Conservation (phyloP, 1,140 invertebrate species). For the Amphibalanus amphitrite region DNA sequence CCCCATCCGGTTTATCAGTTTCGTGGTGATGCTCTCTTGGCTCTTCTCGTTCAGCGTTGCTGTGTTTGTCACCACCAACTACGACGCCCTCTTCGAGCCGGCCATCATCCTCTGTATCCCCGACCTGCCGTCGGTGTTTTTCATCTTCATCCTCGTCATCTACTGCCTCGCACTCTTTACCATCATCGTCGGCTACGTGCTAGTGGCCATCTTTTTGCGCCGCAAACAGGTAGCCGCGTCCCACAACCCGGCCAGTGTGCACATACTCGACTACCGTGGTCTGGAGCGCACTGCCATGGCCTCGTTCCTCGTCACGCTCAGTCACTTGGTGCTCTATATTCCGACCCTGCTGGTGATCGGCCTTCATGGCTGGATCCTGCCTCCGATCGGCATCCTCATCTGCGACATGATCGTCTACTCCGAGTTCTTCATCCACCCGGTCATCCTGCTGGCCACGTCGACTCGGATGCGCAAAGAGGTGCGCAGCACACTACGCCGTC, state of each 20-base stretch:
- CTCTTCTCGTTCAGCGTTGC: slow-evolving; percentile 19
- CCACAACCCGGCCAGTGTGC: background rate
- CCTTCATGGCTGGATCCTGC: slow-evolving; percentile 21
- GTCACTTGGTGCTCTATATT: slow-evolving; percentile 22
- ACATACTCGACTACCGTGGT: slow-evolving; percentile 11
- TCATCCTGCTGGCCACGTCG: slow-evolving; percentile 21
- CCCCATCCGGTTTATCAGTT: slow-evolving; percentile 9
- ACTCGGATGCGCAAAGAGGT: slow-evolving; percentile 21
- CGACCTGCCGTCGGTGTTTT: slow-evolving; percentile 22
- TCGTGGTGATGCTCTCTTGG: slow-evolving; percentile 20
- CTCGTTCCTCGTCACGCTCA: slow-evolving; percentile 21
- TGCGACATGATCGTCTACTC: slow-evolving; percentile 23
- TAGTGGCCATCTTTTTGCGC: slow-evolving; percentile 18
- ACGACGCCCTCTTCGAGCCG: slow-evolving; percentile 22
- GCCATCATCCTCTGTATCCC: slow-evolving; percentile 24
- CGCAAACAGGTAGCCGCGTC: slow-evolving; percentile 9
- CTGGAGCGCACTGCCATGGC: slow-evolving; percentile 19
- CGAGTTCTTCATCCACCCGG: slow-evolving; percentile 24
- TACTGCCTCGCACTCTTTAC: slow-evolving; percentile 22
- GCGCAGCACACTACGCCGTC: slow-evolving; percentile 6
- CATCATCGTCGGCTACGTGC: slow-evolving; percentile 21
- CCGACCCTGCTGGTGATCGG: slow-evolving; percentile 22
- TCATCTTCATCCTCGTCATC: slow-evolving; percentile 22
- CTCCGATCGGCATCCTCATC: slow-evolving; percentile 20
- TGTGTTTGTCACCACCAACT: slow-evolving; percentile 17